phyloP scores from a whole-genome alignment of 1,140 invertebrate genomes.

The Drosophila insularis region DNA sequence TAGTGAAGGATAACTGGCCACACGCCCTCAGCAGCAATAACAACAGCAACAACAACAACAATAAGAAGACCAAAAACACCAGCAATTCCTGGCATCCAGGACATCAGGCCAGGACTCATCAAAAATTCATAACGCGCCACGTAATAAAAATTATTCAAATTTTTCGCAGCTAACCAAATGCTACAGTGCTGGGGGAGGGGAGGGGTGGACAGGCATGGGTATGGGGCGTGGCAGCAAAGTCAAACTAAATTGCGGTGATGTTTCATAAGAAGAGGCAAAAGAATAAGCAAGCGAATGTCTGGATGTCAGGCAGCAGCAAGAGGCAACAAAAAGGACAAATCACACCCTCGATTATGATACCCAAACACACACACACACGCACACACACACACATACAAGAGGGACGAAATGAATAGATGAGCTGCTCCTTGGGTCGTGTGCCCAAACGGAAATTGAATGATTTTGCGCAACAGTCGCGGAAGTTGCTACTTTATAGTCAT shows the following conservation, averaged over 20 bases:
- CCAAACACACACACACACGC: constrained; percentile 35
- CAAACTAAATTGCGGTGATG: constrained; percentile 77
- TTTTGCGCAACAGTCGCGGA: constrained; percentile 81
- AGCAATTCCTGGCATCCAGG: neutral
- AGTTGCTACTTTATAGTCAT: constrained; percentile 82
- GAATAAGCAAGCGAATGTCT: neutral
- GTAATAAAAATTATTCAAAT: constrained; percentile 82
- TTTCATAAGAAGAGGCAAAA: constrained; percentile 51
- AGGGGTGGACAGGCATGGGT: neutral
- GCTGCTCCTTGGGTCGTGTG: constrained; percentile 54
- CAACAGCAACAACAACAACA: constrained; percentile 39
- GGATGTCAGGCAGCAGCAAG: constrained; percentile 44
- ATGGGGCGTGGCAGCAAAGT: constrained; percentile 26
- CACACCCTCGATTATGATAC: constrained; percentile 79
- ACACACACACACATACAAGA: neutral
- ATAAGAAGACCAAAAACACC: too few species aligned
- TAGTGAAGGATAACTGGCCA: constrained; percentile 78
- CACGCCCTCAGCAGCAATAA: constrained; percentile 50
- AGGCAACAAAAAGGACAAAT: constrained; percentile 74
- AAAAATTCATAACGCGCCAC: constrained; percentile 81
- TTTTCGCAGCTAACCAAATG: constrained; percentile 63
- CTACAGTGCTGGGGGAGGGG: constrained; percentile 7
- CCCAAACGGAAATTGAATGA: constrained; percentile 80
- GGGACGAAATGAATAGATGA: constrained; percentile 6
- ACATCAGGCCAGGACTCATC: constrained; percentile 63